Evolutionary conservation across 2,113 vertebrate species (phyloP), one percentile per base, ranked within the genome.

Genomic region (Burhinus bistriatus): DNA sequence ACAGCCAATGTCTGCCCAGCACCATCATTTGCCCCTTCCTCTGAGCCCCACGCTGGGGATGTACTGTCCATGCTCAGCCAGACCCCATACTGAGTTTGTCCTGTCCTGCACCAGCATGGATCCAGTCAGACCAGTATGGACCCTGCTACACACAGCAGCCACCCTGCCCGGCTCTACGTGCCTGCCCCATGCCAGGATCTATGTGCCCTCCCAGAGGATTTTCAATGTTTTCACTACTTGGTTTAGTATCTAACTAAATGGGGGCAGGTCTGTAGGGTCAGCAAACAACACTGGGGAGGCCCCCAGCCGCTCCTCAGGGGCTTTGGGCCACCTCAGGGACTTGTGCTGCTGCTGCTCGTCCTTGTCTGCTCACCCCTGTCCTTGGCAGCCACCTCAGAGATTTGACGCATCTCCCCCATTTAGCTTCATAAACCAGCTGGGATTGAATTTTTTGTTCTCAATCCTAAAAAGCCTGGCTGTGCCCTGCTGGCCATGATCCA

Each of bases 371-470:
- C 68, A 49, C 45, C 68, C 71, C 59, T 90, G 88, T 68, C 79
- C 88, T 96, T 95, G 96, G 86, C 38, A 2, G 51, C 29, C 0
- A 2, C 83, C 76, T 95, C 16, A 0, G 68, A 71, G 76, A 83
- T 93, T 94, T 92, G 90, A 96, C 15, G 1, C 85, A 68, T 90
- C 95, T 93, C 71, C 95, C 83, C 52, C 92, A 94, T 97, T 96
- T 97, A 97, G 96, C 90, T 96, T 72, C 47, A 40, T 59, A 95
- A 95, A 95, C 93, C 88, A 94, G 20, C 68, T 83, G 88, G 90
- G 88, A 95, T 68, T 92, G 79, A 77, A 90, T 97, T 97, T 97
- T 96, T 96, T 86, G 64, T 95, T 89, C 92, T 92, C 86, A 93
- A 30, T 94, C 96, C 90, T 92, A 85, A 97, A 97, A 94, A 97